These are phyloP conservation scores for Xestoiulus laeticollis DNA, from an alignment of 2,888 invertebrate species.

Conservation along the genomic window DNA sequence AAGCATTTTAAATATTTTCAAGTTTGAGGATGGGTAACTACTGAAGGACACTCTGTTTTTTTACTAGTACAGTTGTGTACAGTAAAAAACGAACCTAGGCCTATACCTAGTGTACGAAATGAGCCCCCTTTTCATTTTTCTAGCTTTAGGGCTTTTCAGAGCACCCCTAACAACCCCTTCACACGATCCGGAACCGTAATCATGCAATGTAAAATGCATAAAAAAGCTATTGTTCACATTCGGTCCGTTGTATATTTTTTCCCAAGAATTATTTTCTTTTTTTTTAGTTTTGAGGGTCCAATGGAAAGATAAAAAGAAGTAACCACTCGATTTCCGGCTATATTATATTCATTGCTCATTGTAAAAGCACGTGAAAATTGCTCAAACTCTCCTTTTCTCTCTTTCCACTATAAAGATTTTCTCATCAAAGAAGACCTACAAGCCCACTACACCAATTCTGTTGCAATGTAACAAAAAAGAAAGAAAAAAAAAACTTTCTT, in stretches of 20 bases:
- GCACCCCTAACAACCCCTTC: constrained; percentile 18
- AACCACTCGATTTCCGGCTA: constrained; percentile 30
- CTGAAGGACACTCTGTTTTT: constrained; percentile 21
- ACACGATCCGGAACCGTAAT: constrained; percentile 39
- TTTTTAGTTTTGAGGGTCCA: background rate
- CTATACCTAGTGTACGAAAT: background rate
- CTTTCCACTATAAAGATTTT: background rate
- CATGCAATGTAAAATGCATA: background rate
- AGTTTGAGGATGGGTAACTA: background rate
- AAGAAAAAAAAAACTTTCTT: background rate
- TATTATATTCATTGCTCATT: constrained; percentile 17
- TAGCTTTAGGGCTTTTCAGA: background rate
- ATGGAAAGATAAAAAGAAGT: background rate
- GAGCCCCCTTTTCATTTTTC: background rate
- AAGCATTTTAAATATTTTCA: background rate
- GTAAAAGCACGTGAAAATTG: background rate
- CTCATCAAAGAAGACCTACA: constrained; percentile 6
- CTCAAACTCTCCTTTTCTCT: background rate
- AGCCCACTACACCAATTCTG: constrained; percentile 22
- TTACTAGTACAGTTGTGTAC: background rate
- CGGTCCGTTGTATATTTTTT: background rate
- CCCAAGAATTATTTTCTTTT: background rate
- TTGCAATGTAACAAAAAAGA: background rate
- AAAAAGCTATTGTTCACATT: constrained; percentile 20
- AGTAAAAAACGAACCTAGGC: background rate